Base-by-base conservation (phyloP, 1,140 invertebrate species). In the Aethina tumida region DNA sequence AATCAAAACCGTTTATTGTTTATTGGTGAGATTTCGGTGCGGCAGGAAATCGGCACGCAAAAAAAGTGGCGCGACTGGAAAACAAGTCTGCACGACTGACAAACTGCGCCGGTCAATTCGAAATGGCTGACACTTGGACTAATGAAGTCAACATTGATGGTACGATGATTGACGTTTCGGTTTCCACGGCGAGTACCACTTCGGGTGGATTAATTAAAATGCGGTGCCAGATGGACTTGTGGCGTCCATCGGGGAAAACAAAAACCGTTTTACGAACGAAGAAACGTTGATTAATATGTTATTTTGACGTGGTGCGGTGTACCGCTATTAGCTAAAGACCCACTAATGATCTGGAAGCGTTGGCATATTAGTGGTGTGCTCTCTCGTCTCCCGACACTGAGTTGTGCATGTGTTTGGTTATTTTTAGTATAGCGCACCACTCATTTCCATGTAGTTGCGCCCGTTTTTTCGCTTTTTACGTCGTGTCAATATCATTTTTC, bases 351-450 rank as follows among this genome's bases (percentile, higher is more conserved):
- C 22, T 26, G 35, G 35, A 40, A 39, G 42, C 35, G 42, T 40
- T 50, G 48, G 48, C 48, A 50, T 50, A 50, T 50, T 47, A 50
- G 44, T 49, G 42, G 25, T n/a, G n/a, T n/a, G n/a, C n/a, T n/a
- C n/a, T n/a, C n/a, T n/a, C n/a, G n/a, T 31, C 30, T 43, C 27
- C 28, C 31, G 21, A 38, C 20, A 13, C 8, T 35, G 33, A 20
- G 39, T 31, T 26, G 25, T 12, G 37, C 39, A 49, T 43, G 45
- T 49, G 46, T 49, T 42, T 25, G 20, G n/a, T 30, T 30, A 30
- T 30, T 30, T 30, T 30, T 30, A 30, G 9, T 14, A 14, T 24
- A 12, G 12, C 22, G 22, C 18, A 21, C 15, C 37, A 38, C 14
- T 21, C 32, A 39, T 39, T 39, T 30, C 18, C 25, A 39, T 15